Percentiles rank a stretch among this genome's conserved stretches.
Evolutionary conservation across 2,113 vertebrate species (phyloP).

Genomic region (Anhinga anhinga): DNA sequence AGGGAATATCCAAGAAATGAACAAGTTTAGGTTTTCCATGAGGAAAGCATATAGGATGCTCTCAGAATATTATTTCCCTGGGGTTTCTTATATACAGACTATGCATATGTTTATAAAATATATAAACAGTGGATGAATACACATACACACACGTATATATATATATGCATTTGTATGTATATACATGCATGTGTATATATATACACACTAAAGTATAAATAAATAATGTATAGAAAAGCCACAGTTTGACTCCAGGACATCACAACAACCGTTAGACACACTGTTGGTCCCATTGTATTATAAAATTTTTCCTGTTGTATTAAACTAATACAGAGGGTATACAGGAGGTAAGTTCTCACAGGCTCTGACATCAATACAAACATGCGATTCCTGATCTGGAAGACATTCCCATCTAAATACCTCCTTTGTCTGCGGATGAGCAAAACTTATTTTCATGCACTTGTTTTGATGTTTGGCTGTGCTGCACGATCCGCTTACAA

Average conservation of each 20-base stretch:
- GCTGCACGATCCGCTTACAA: rapidly evolving
- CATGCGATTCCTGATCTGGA: neutral
- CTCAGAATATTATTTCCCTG: neutral
- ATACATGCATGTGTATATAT: neutral
- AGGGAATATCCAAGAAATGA: neutral
- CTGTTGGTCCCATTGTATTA: neutral
- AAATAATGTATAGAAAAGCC: neutral
- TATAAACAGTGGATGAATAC: neutral
- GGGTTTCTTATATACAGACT: neutral
- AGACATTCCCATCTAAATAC: neutral
- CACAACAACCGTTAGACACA: neutral
- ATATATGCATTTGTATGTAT: neutral
- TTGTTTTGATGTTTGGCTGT: neutral
- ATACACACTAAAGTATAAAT: neutral
- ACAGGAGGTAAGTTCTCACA: neutral
- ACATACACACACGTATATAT: neutral
- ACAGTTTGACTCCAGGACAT: neutral
- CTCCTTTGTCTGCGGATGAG: neutral
- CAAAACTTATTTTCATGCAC: neutral
- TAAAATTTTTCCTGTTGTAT: neutral
- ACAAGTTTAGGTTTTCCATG: neutral
- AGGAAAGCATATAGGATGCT: neutral
- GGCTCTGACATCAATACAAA: neutral
- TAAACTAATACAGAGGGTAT: neutral
- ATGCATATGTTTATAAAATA: neutral